A percentile compares a stretch with the other conserved stretches of the same genome.
Conservation (phyloP, 2,888 invertebrate species). For the Acronicta alni region DNA sequence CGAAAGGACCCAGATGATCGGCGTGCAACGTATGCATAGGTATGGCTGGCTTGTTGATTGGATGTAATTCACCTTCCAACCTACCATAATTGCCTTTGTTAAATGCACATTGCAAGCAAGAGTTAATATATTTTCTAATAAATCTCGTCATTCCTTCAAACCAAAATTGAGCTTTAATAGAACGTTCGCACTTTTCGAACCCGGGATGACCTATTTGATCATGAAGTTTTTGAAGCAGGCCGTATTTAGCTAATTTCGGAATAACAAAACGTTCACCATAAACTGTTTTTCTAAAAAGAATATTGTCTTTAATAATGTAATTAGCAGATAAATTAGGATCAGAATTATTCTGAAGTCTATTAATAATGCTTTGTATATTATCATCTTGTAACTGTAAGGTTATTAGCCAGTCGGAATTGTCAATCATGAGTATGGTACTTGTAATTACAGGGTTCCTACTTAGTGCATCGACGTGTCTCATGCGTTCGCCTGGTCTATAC, state of each 20-base stretch:
- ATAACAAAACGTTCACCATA: slow-evolving; percentile 15
- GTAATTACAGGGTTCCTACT: slow-evolving; percentile 5
- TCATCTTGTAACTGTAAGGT: too few relatives aligned
- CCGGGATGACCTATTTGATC: slow-evolving; percentile 15
- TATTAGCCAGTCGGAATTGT: slow-evolving; percentile 7
- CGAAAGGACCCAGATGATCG: slow-evolving; percentile 54
- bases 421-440: not conserved
- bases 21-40: slow-evolving; percentile 51
- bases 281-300: slow-evolving; percentile 12
- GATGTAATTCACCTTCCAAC: slow-evolving; percentile 48
- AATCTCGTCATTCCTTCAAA: slow-evolving; percentile 70
- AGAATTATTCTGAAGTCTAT: too few relatives aligned
- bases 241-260: slow-evolving; percentile 17
- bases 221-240: slow-evolving; percentile 18
- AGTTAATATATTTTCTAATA: slow-evolving; percentile 67
- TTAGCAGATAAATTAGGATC: too few relatives aligned
- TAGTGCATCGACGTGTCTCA: slow-evolving; percentile 12
- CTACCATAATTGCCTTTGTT: slow-evolving; percentile 44
- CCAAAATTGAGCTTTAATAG: slow-evolving; percentile 68
- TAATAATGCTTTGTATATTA: too few relatives aligned
- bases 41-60: slow-evolving; percentile 35
- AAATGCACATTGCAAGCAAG: slow-evolving; percentile 43
- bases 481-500: slow-evolving; percentile 10
- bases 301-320: not conserved
- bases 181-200: slow-evolving; percentile 6